Percentiles rank a stretch among this genome's conserved stretches.
phyloP scores from a whole-genome alignment of 2,113 vertebrate species.

The Psilopogon haemacephalus region DNA sequence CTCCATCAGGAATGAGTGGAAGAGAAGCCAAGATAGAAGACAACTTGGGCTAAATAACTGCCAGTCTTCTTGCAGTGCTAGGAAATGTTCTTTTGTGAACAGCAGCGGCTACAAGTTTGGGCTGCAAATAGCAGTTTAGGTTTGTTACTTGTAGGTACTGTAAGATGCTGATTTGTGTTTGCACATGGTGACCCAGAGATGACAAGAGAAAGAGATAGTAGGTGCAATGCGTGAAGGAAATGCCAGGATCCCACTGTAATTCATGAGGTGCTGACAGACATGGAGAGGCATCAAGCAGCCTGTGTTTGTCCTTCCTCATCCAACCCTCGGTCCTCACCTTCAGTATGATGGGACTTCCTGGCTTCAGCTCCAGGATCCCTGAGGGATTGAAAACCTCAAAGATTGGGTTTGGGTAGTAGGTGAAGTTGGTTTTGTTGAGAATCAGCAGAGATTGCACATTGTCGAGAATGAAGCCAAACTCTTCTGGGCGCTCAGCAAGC shows the following conservation, averaged over 20 bases:
- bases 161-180: not conserved
- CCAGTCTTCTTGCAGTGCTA: not conserved
- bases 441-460: constrained; percentile 89
- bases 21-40: not conserved
- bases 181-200: not conserved
- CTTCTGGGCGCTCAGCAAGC: constrained; percentile 85
- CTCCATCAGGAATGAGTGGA: not conserved
- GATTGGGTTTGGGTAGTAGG: constrained; percentile 94
- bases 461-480: constrained; percentile 97
- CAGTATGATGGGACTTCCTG: constrained; percentile 94
- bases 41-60: not conserved
- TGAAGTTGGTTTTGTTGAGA: constrained; percentile 93
- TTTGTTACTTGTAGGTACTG: not conserved
- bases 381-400: constrained; percentile 91
- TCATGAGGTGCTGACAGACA: not conserved
- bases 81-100: not conserved
- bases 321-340: constrained; percentile 78
- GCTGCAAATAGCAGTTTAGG: not conserved
- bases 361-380: constrained; percentile 93
- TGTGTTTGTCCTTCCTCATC: not conserved
- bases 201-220: not conserved
- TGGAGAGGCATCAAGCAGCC: not conserved
- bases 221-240: not conserved
- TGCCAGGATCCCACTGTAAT: not conserved
- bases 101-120: not conserved